These are phyloP conservation scores for Cyrtonyx montezumae DNA, from an alignment of 2,113 vertebrate species.

Conservation along the genomic window DNA sequence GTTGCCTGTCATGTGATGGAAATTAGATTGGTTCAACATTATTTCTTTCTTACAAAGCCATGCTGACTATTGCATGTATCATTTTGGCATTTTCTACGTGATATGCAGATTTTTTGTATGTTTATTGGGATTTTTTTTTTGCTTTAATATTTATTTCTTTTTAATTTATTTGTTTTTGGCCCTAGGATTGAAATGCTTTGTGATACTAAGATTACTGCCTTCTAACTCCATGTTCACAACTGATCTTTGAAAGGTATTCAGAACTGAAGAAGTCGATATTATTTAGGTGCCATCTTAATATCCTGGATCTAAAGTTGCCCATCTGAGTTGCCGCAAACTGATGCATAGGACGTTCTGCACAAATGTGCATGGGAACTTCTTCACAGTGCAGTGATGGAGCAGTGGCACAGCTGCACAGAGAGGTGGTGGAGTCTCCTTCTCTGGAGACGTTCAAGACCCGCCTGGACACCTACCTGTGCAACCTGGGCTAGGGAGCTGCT, in stretches of 20 bases:
- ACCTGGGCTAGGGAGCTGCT: too few species aligned
- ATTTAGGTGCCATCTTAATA: neutral
- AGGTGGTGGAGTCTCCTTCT: too few species aligned
- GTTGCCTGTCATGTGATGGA: neutral
- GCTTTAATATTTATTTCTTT: neutral
- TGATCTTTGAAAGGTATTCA: neutral
- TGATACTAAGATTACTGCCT: neutral
- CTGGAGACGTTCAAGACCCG: too few species aligned
- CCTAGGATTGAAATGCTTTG: neutral
- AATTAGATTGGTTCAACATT: neutral
- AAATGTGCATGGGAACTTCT: too few species aligned
- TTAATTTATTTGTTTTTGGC: too few species aligned
- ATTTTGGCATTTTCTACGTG: neutral
- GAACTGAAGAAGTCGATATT: rapidly evolving
- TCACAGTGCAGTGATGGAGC: too few species aligned
- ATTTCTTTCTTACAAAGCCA: neutral
- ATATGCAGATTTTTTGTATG: neutral
- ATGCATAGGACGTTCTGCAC: too few species aligned
- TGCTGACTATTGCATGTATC: neutral
- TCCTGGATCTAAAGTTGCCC: neutral
- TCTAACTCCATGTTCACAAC: neutral
- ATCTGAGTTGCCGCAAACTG: neutral
- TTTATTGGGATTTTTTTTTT: neutral
- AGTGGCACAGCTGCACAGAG: too few species aligned
- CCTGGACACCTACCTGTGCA: too few species aligned